Base-by-base conservation (phyloP, 2,797 vertebrate genomes). In the Zonotrichia albicollis region DNA sequence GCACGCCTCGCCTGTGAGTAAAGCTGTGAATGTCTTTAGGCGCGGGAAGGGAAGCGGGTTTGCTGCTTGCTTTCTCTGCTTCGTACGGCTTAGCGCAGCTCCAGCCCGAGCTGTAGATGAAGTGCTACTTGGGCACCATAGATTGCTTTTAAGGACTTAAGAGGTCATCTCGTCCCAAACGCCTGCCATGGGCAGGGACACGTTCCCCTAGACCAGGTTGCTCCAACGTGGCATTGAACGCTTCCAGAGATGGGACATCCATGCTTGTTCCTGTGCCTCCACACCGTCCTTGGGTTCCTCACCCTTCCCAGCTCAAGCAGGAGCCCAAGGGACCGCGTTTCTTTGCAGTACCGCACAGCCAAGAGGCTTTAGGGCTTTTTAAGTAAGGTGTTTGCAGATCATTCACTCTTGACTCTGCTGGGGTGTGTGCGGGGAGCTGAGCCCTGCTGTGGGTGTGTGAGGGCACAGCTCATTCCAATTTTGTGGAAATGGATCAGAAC, bases 171-270 rank as follows among this genome's bases (percentile, higher is more conserved):
- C 3, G 6, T 51, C n/a, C 25, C 25, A 26, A 6, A 4, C 3
- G 5, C 7, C 6, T 12, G 21, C 17, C 2, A 0, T 18, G 43
- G 20, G 3, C 27, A 54, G 34, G 46, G 16, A 11, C 38, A 7
- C 16, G 22, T 68, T 48, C 11, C 15, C 4, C 36, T 36, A 5
- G 16, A 45, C 5, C 20, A 1, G 20, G 3, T 21, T 40, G 50
- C 6, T 55, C 38, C 15, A 14, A 0, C 17, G 6, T 30, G 32
- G 16, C 3, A 0, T 5, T 21, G 65, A 45, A 22, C 29, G 0
- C 10, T 34, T 34, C 38, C 4, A 23, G 7, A 9, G 16, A 7
- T 46, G 58, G 23, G 25, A 9, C 18, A 23, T 8, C 15, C 25
- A 1, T 1, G 6, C 21, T 51, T 22, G 42, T 30, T 62, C 36